Evolutionary conservation across 2,888 invertebrate species (phyloP).

Genomic region (Scaptomyza cyrtandrae): DNA sequence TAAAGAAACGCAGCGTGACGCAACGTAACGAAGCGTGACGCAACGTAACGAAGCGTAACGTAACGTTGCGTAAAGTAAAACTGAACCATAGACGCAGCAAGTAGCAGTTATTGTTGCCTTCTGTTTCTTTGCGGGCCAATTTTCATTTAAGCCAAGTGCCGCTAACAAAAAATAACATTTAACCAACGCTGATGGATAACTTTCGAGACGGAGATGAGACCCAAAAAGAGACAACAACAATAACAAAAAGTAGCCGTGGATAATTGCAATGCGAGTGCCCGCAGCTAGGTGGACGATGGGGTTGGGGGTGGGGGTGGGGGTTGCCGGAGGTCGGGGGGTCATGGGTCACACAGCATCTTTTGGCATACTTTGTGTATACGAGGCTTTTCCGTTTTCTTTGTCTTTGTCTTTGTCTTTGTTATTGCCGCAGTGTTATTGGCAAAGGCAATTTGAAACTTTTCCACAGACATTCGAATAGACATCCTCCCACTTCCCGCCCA

Average conservation of each 20-base stretch:
- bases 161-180: conserved; percentile 1
- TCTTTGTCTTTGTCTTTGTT: conserved; percentile 24
- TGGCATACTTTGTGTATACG: conserved; percentile 21
- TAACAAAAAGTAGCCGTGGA: conserved; percentile 32
- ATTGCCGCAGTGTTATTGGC: conserved; percentile 47
- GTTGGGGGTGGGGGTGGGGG: not conserved
- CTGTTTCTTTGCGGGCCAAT: conserved; percentile 31
- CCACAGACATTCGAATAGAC: conserved; percentile 12
- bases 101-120: not conserved
- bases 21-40: conserved; percentile 10
- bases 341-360: conserved; percentile 16
- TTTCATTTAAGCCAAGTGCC: conserved; percentile 64
- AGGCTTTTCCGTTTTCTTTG: not conserved
- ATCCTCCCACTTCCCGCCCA: not conserved
- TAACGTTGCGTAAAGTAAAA: not conserved
- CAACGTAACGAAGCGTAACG: not conserved
- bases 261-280: conserved; percentile 69
- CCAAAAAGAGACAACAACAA: conserved; percentile 13
- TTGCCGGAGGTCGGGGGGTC: too few species aligned
- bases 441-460: conserved; percentile 65
- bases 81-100: not conserved
- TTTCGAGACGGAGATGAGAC: conserved; percentile 38
- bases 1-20: too few species aligned
- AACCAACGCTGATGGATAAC: conserved; percentile 63
- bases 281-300: not conserved